A percentile compares a stretch with the other conserved stretches of the same genome.
Evolutionary conservation across 2,797 vertebrate species (phyloP).

Genomic region (Acipenser oxyrinchus): DNA sequence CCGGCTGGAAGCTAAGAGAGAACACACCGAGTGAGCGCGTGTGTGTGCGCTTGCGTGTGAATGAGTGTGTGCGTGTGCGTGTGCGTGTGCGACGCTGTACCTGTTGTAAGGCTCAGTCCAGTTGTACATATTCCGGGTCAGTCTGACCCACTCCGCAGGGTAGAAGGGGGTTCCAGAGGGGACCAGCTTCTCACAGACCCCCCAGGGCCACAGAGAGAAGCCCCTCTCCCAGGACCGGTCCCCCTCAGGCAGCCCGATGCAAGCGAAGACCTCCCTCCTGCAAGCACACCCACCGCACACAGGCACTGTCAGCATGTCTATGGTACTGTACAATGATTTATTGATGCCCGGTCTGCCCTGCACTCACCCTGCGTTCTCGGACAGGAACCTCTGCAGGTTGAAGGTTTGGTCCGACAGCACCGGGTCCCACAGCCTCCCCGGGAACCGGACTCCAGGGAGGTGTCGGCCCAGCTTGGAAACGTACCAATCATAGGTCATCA

Average conservation of each 20-base stretch:
- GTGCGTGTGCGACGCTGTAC: slow-evolving; percentile 48
- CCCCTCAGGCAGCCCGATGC: slow-evolving; percentile 86
- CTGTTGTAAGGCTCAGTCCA: slow-evolving; percentile 77
- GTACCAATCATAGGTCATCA: slow-evolving; percentile 97
- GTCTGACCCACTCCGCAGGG: slow-evolving; percentile 71
- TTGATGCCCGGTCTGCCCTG: not conserved
- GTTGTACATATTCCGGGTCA: slow-evolving; percentile 78
- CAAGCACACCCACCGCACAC: slow-evolving; percentile 15
- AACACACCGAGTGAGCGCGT: slow-evolving; percentile 30
- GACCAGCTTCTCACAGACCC: slow-evolving; percentile 83
- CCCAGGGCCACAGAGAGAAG: slow-evolving; percentile 83
- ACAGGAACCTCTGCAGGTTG: slow-evolving; percentile 82
- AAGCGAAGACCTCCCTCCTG: slow-evolving; percentile 80
- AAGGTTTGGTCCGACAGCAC: slow-evolving; percentile 57
- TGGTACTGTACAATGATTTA: not conserved
- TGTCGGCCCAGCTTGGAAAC: slow-evolving; percentile 79
- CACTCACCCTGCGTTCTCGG: slow-evolving; percentile 82
- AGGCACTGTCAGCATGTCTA: not conserved
- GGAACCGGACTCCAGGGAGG: slow-evolving; percentile 74
- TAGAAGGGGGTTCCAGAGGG: slow-evolving; percentile 60
- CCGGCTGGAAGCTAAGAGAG: slow-evolving; percentile 70
- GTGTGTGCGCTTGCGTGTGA: slow-evolving; percentile 34
- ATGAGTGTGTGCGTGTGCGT: slow-evolving; percentile 37
- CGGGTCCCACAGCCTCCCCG: slow-evolving; percentile 79
- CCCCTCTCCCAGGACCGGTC: slow-evolving; percentile 80